Evolutionary conservation across 2,113 vertebrate genomes (phyloP).

Genomic region (Cottus gobio): DNA sequence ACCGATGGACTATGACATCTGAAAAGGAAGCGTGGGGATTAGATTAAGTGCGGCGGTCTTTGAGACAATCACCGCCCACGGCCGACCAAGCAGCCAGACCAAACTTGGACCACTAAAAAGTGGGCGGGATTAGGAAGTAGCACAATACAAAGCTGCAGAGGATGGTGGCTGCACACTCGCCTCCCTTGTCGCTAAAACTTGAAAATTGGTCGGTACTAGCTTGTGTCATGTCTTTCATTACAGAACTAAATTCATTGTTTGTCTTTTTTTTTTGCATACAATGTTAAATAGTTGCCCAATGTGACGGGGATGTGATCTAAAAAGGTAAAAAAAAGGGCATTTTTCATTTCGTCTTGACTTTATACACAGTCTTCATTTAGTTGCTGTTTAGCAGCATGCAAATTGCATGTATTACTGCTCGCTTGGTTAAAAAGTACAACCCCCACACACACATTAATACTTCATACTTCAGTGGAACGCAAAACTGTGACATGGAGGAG

Average conservation of each 20-base stretch:
- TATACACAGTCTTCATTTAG: background rate
- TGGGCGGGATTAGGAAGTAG: too few species aligned
- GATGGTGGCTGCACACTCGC: background rate
- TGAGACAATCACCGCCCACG: too few species aligned
- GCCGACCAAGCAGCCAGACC: too few species aligned
- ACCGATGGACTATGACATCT: too few species aligned
- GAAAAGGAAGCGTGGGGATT: too few species aligned
- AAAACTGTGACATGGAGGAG: constrained; percentile 26
- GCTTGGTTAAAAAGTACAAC: constrained; percentile 14
- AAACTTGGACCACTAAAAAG: too few species aligned
- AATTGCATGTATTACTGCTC: background rate
- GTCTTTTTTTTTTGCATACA: background rate
- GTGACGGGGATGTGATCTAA: background rate
- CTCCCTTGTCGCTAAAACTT: background rate
- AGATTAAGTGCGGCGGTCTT: too few species aligned
- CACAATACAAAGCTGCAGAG: background rate
- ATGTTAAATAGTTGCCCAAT: background rate
- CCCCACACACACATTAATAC: constrained; percentile 8
- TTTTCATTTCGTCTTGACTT: background rate
- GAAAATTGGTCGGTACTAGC: background rate
- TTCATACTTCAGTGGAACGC: constrained; percentile 10
- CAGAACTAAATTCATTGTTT: background rate
- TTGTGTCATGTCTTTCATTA: background rate
- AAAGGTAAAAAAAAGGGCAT: background rate
- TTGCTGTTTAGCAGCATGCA: background rate